These are phyloP conservation scores for Neocrepidodera transversa DNA, from an alignment of 2,888 invertebrate species.

Conservation along the genomic window DNA sequence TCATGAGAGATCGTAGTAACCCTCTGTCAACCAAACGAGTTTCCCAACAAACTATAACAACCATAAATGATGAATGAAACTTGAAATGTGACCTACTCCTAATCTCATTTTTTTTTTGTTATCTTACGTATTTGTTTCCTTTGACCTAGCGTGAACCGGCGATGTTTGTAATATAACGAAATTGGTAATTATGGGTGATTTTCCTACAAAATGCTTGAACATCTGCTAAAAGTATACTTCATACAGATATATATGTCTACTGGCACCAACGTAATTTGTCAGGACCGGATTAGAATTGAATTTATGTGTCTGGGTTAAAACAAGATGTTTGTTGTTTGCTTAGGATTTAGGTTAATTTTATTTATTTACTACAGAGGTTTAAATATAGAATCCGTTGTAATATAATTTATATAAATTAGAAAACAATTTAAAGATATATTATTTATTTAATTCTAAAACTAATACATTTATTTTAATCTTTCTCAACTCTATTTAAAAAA, in stretches of 20 bases:
- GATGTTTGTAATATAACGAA: constrained; percentile 2
- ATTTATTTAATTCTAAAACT: too few species aligned
- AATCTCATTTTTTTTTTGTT: not conserved
- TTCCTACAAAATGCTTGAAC: not conserved
- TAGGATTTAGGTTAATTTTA: too few species aligned
- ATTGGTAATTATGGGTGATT: constrained; percentile 21
- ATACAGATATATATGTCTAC: not conserved
- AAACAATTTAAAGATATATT: too few species aligned
- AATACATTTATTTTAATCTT: too few species aligned
- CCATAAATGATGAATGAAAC: constrained; percentile 1
- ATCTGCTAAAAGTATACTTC: not conserved
- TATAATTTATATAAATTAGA: too few species aligned
- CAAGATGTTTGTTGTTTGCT: too few species aligned
- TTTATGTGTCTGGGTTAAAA: not conserved
- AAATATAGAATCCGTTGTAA: too few species aligned
- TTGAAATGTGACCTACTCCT: constrained; percentile 5
- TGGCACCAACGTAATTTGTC: not conserved
- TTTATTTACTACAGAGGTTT: too few species aligned
- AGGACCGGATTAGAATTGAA: constrained; percentile 6
- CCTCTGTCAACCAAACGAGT: not conserved
- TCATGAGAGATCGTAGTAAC: too few species aligned
- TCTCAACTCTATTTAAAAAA: too few species aligned
- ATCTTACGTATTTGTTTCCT: constrained; percentile 6
- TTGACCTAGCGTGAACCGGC: constrained; percentile 5
- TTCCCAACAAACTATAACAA: not conserved